Percentiles rank a stretch among this genome's conserved stretches.
Evolutionary conservation across 2,113 vertebrate species (phyloP).

Genomic region (Macquaria ambigua): DNA sequence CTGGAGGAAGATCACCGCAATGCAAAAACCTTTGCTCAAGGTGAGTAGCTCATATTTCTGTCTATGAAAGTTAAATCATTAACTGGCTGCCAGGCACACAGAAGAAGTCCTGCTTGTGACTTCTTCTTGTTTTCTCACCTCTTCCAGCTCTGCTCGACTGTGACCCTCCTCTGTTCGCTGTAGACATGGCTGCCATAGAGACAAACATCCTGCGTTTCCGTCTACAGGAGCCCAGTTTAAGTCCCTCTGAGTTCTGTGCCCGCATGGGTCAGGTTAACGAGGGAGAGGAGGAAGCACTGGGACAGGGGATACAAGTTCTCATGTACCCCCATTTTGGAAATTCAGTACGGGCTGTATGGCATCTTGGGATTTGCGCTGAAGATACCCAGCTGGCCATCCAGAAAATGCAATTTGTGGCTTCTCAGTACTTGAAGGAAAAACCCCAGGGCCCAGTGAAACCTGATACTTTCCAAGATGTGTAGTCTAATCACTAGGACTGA

Average conservation of each 20-base stretch:
- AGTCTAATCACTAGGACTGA: neutral
- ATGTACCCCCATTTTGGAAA: slow-evolving; percentile 81
- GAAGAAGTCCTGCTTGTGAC: neutral
- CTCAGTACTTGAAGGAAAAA: slow-evolving; percentile 52
- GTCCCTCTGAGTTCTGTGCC: slow-evolving; percentile 82
- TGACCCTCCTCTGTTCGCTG: slow-evolving; percentile 78
- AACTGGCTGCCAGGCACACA: neutral
- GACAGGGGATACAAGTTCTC: slow-evolving; percentile 80
- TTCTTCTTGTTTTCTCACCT: neutral
- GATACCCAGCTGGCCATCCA: slow-evolving; percentile 84
- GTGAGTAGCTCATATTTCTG: slow-evolving; percentile 65
- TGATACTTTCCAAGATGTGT: neutral
- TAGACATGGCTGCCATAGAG: slow-evolving; percentile 82
- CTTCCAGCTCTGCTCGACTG: slow-evolving; percentile 73
- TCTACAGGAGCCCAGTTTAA: slow-evolving; percentile 45
- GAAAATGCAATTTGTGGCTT: slow-evolving; percentile 86
- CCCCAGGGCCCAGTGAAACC: slow-evolving; percentile 31
- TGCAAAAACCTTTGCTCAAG: slow-evolving; percentile 85
- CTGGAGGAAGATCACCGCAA: slow-evolving; percentile 87
- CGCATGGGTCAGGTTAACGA: slow-evolving; percentile 76
- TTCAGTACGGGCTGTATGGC: slow-evolving; percentile 85
- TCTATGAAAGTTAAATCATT: neutral
- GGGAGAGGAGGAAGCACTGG: slow-evolving; percentile 75
- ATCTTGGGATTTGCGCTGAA: slow-evolving; percentile 79
- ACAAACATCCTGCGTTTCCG: slow-evolving; percentile 87